A percentile compares a stretch with the other conserved stretches of the same genome.
These are phyloP conservation scores for Herminia tarsipennalis DNA, from an alignment of 2,888 invertebrate genomes.

Conservation along the genomic window DNA sequence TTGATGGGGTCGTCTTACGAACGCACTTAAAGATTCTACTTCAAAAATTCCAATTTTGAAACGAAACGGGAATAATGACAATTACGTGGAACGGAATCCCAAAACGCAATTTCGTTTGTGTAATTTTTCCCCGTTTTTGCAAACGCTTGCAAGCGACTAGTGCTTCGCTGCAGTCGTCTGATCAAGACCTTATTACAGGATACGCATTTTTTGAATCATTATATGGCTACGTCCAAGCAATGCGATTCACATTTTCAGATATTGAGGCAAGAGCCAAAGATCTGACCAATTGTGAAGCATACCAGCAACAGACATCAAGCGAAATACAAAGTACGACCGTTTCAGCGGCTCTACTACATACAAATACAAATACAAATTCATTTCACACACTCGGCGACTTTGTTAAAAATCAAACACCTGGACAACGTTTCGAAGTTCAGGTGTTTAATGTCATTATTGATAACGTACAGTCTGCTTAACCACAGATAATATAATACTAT, in stretches of 20 bases:
- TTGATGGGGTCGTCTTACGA: too few relatives aligned
- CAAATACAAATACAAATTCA: too few relatives aligned
- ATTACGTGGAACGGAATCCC: conserved; percentile 7
- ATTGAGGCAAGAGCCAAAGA: too few relatives aligned
- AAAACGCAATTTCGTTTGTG: too few relatives aligned
- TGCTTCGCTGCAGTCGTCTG: conserved; percentile 11
- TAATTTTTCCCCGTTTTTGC: too few relatives aligned
- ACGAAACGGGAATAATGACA: conserved; percentile 11
- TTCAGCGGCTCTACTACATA: conserved; percentile 10
- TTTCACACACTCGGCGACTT: conserved; percentile 5
- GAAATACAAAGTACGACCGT: too few relatives aligned
- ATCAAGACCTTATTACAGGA: conserved; percentile 6
- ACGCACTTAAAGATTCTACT: too few relatives aligned
- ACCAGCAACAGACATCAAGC: too few relatives aligned
- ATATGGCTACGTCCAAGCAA: conserved; percentile 4
- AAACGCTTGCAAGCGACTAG: conserved; percentile 12
- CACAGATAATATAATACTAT: too few relatives aligned
- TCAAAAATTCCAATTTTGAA: background rate
- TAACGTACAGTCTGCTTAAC: background rate
- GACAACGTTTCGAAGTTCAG: too few relatives aligned
- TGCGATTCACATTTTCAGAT: background rate
- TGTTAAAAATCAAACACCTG: conserved; percentile 15
- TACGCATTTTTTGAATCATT: conserved; percentile 5
- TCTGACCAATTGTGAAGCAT: too few relatives aligned
- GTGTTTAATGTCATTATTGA: background rate